Conservation (phyloP, 92 coral and sea anemone species). For the Desmophyllum pertusum region DNA sequence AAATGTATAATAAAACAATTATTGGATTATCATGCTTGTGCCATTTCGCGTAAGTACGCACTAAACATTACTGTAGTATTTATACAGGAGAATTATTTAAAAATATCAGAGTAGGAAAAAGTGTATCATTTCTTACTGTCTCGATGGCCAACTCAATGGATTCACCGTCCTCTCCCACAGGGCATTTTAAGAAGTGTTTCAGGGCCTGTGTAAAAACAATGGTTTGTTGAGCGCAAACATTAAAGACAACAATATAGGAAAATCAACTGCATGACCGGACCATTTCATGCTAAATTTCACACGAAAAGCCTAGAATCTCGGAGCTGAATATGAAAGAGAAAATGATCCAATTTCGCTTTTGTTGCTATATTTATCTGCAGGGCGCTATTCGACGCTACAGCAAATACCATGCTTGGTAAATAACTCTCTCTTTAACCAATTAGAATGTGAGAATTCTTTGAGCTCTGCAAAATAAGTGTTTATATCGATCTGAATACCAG, state of each 20-base stretch:
- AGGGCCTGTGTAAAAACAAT: slow-evolving; percentile 66
- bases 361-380: neutral
- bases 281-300: neutral
- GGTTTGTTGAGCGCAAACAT: neutral
- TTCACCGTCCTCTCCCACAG: slow-evolving; percentile 95
- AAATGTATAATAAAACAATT: too few species aligned
- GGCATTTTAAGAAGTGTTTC: slow-evolving; percentile 94
- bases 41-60: too few species aligned
- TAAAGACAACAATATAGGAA: neutral
- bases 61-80: too few species aligned
- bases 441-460: too few species aligned
- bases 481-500: too few species aligned
- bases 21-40: too few species aligned
- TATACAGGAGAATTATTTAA: too few species aligned
- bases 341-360: too few species aligned
- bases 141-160: slow-evolving; percentile 96
- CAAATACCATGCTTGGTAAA: too few species aligned
- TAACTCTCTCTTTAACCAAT: neutral
- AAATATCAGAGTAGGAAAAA: neutral
- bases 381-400: too few species aligned
- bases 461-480: too few species aligned
- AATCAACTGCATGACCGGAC: neutral
- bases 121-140: slow-evolving; percentile 65
- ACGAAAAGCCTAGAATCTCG: neutral
- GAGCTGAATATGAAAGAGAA: too few species aligned